Conservation (phyloP, 2,888 invertebrate genomes). For the Epiblema foenella region DNA sequence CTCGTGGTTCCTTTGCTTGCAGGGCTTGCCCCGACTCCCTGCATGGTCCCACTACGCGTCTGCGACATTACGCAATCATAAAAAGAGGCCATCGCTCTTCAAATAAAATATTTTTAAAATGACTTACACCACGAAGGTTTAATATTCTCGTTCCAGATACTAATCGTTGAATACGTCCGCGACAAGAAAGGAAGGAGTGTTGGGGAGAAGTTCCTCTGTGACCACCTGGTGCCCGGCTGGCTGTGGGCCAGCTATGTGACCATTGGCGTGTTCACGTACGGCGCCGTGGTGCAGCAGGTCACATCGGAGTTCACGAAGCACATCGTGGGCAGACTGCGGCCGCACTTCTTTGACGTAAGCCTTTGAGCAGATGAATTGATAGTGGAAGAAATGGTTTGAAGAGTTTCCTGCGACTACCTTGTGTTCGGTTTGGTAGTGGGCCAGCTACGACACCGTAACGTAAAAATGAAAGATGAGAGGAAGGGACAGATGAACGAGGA, state of each 20-base stretch:
- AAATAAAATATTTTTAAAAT: no score
- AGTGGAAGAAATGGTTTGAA: no score
- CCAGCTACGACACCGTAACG: no score
- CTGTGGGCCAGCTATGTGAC: constrained; percentile 86
- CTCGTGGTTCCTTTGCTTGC: no score
- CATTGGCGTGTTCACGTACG: constrained; percentile 90
- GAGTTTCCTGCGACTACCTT: no score
- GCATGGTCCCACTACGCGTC: no score
- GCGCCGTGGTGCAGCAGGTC: constrained; percentile 89
- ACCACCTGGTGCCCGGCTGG: constrained; percentile 86
- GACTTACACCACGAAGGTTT: not conserved
- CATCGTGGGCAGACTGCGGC: constrained; percentile 92
- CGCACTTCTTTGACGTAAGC: constrained; percentile 90
- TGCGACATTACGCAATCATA: no score
- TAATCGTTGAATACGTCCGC: constrained; percentile 63
- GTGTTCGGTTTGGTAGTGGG: no score
- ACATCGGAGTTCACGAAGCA: constrained; percentile 92
- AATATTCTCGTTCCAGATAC: constrained; percentile 57
- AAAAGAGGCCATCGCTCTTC: no score
- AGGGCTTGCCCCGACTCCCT: no score
- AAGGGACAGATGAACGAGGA: no score
- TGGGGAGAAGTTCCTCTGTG: constrained; percentile 70
- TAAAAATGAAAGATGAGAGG: no score
- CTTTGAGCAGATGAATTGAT: not conserved
- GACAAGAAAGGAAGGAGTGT: constrained; percentile 67